Percentiles rank a stretch among this genome's conserved stretches.
Evolutionary conservation across 2,797 vertebrate genomes (phyloP).

Genomic region (Cottoperca gobio): DNA sequence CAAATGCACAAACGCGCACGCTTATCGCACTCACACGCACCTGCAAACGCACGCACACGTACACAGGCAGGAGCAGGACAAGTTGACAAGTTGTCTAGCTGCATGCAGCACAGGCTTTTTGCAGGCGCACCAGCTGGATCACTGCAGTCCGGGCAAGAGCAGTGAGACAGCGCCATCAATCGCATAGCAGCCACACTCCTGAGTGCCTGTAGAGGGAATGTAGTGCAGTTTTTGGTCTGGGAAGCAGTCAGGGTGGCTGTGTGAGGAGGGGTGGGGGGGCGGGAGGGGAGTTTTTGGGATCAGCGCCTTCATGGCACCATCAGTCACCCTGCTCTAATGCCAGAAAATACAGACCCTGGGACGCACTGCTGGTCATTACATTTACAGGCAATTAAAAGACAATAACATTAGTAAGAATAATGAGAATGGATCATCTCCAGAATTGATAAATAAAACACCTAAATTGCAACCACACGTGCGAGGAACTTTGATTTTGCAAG

Average conservation of each 20-base stretch:
- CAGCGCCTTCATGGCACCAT: constrained; percentile 46
- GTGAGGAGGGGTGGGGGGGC: background rate
- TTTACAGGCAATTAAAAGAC: constrained; percentile 8
- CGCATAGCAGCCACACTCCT: constrained; percentile 67
- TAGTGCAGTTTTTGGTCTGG: constrained; percentile 25
- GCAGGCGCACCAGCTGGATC: constrained; percentile 61
- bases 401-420: constrained; percentile 28
- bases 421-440: constrained; percentile 15
- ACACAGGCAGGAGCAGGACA: constrained; percentile 4
- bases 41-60: background rate
- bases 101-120: constrained; percentile 54
- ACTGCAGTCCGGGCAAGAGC: constrained; percentile 71
- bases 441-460: constrained; percentile 23
- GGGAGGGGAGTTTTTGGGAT: constrained; percentile 27
- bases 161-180: constrained; percentile 87
- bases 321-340: constrained; percentile 50
- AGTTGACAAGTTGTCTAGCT: constrained; percentile 61
- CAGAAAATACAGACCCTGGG: constrained; percentile 27
- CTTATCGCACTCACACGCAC: background rate
- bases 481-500: constrained; percentile 35
- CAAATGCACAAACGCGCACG: constrained; percentile 46
- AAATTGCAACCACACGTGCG: constrained; percentile 17
- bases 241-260: constrained; percentile 26
- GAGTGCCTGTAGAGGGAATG: constrained; percentile 22
- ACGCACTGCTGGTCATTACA: constrained; percentile 31